These are phyloP conservation scores for Desmophyllum pertusum DNA, from an alignment of 92 coral and sea anemone genomes.

Conservation along the genomic window DNA sequence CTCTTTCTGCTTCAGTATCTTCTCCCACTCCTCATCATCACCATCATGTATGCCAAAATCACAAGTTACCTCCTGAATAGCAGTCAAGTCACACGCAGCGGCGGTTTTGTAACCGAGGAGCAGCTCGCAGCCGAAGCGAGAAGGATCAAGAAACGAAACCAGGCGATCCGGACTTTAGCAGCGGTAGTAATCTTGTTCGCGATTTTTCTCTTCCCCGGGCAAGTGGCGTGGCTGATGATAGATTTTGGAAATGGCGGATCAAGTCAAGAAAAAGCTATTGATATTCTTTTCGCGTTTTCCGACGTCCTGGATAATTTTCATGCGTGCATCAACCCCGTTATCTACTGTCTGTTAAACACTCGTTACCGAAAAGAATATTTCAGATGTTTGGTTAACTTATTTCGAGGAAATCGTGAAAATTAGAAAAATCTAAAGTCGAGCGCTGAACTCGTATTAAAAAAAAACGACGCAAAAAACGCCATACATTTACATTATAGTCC, in stretches of 20 bases:
- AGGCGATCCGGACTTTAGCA: conserved; percentile 76
- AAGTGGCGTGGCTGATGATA: conserved; percentile 82
- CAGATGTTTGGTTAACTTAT: conserved; percentile 29
- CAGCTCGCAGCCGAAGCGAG: conserved; percentile 58
- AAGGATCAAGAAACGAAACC: conserved; percentile 60
- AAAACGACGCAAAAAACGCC: no score
- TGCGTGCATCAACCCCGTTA: conserved; percentile 80
- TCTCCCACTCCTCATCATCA: conserved; percentile 68
- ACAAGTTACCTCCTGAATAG: conserved; percentile 47
- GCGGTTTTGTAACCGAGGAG: conserved; percentile 38
- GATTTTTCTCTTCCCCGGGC: conserved; percentile 78
- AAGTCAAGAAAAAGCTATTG: conserved; percentile 56
- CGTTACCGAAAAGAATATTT: conserved; percentile 82
- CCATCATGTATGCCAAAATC: conserved; percentile 74
- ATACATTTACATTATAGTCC: no score
- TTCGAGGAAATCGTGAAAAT: conserved; percentile 6
- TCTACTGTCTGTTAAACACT: conserved; percentile 76
- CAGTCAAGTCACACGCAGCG: conserved; percentile 33
- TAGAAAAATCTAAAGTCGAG: not conserved
- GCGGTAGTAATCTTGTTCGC: conserved; percentile 77
- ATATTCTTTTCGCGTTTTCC: conserved; percentile 62
- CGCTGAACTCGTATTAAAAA: no score
- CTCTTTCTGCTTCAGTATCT: conserved; percentile 82
- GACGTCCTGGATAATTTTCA: conserved; percentile 77
- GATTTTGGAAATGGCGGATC: conserved; percentile 73